Percentiles rank a stretch among this genome's conserved stretches.
Conservation (phyloP, 2,888 invertebrate genomes). For the Torymus tubicola region DNA sequence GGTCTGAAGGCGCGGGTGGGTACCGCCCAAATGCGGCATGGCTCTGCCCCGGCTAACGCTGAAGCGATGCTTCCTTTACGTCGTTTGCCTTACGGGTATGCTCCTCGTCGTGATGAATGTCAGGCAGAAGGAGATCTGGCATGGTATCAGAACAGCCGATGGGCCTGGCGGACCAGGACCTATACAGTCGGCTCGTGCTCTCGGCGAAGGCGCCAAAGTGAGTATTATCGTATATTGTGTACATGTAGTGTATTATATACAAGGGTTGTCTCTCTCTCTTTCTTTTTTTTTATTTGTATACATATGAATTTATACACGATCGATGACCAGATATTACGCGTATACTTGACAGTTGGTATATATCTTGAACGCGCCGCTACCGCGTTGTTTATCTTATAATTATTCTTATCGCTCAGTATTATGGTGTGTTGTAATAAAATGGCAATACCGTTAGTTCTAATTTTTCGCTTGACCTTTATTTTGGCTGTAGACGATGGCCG, state of each 20-base stretch:
- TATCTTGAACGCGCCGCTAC: no score
- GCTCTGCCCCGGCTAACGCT: slow-evolving; percentile 80
- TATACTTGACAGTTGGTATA: no score
- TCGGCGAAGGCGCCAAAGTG: slow-evolving; percentile 67
- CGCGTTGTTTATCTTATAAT: no score
- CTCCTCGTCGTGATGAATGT: slow-evolving; percentile 79
- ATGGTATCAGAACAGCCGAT: slow-evolving; percentile 64
- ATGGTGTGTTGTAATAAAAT: no score
- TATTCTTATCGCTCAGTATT: no score
- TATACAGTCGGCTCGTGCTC: slow-evolving; percentile 55
- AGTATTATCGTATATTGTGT: background rate
- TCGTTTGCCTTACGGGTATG: slow-evolving; percentile 77
- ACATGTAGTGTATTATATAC: background rate
- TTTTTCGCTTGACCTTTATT: no score
- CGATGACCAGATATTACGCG: no score
- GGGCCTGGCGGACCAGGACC: slow-evolving; percentile 66
- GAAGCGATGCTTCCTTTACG: slow-evolving; percentile 80
- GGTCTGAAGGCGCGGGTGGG: slow-evolving; percentile 24
- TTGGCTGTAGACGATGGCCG: no score
- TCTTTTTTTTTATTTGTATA: no score
- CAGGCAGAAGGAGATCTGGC: slow-evolving; percentile 74
- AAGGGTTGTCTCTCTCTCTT: no score
- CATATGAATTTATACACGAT: no score
- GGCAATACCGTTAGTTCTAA: no score
- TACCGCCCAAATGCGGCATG: slow-evolving; percentile 70